Conservation (phyloP, 2,888 invertebrate genomes). For the Sicus ferrugineus region DNA sequence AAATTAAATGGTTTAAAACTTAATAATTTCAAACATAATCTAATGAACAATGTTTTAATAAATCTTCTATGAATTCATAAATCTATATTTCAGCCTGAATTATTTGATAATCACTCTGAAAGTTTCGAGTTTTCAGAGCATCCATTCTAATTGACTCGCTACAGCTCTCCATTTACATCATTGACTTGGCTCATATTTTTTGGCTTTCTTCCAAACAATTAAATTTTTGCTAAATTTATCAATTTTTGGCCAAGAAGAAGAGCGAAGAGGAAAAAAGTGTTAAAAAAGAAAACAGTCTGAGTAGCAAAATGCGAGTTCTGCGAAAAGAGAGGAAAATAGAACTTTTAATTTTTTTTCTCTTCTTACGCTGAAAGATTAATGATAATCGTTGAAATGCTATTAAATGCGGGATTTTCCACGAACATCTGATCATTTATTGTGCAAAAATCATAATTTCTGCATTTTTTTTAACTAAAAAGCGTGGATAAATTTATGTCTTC, state of each 20-base stretch:
- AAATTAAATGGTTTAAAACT: no score
- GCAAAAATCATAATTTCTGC: no score
- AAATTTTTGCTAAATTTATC: slow-evolving; percentile 33
- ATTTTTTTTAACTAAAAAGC: no score
- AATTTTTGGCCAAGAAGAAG: slow-evolving; percentile 15
- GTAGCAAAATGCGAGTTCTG: no score
- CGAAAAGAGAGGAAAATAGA: no score
- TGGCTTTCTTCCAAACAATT: slow-evolving; percentile 27
- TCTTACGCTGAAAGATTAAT: no score
- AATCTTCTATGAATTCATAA: neutral
- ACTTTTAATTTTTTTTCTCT: no score
- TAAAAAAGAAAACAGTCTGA: no score
- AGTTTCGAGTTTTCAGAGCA: slow-evolving; percentile 4
- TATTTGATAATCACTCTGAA: neutral
- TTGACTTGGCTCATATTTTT: slow-evolving; percentile 24
- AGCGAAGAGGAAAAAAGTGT: neutral
- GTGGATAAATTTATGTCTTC: no score
- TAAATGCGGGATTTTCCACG: neutral
- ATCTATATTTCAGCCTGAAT: neutral
- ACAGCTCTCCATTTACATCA: neutral
- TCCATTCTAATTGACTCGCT: slow-evolving; percentile 26
- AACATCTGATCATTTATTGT: neutral
- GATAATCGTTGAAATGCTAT: neutral
- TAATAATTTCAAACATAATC: no score
- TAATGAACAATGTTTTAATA: neutral